A percentile compares a stretch with the other conserved stretches of the same genome.
These are phyloP conservation scores for Aricia agestis DNA, from an alignment of 1,140 invertebrate genomes.

Conservation along the genomic window DNA sequence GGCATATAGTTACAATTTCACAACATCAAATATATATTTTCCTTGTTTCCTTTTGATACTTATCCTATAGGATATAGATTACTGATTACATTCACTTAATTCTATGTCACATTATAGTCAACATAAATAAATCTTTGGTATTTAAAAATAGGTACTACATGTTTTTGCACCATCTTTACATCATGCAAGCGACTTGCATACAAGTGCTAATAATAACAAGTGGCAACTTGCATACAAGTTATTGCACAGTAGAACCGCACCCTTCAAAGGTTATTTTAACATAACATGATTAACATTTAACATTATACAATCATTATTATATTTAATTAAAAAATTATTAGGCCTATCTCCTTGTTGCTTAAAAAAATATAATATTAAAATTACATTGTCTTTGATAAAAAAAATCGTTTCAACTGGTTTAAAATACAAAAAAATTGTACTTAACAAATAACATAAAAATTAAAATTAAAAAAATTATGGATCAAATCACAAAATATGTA, in stretches of 20 bases:
- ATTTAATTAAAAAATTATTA: constrained; percentile 9
- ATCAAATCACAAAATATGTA: constrained; percentile 2
- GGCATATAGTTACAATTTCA: neutral
- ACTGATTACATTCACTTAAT: neutral
- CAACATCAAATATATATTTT: neutral
- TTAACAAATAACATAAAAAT: neutral
- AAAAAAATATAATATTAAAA: neutral
- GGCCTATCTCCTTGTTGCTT: neutral
- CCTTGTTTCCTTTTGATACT: neutral
- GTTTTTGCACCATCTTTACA: neutral
- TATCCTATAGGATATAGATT: neutral
- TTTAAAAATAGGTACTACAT: constrained; percentile 8
- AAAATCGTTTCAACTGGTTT: neutral
- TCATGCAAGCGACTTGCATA: neutral
- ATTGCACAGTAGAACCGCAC: neutral
- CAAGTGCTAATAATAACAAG: neutral
- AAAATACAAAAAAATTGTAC: neutral
- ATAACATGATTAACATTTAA: neutral
- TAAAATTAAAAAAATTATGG: neutral
- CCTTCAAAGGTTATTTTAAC: neutral
- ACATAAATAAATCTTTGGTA: constrained; percentile 22
- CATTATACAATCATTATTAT: neutral
- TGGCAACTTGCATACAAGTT: no score
- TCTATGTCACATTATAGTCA: neutral
- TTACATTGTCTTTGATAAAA: neutral